A percentile compares a stretch with the other conserved stretches of the same genome.
phyloP scores from a whole-genome alignment of 1,140 invertebrate genomes.

The Pseudobourletiella spinata region DNA sequence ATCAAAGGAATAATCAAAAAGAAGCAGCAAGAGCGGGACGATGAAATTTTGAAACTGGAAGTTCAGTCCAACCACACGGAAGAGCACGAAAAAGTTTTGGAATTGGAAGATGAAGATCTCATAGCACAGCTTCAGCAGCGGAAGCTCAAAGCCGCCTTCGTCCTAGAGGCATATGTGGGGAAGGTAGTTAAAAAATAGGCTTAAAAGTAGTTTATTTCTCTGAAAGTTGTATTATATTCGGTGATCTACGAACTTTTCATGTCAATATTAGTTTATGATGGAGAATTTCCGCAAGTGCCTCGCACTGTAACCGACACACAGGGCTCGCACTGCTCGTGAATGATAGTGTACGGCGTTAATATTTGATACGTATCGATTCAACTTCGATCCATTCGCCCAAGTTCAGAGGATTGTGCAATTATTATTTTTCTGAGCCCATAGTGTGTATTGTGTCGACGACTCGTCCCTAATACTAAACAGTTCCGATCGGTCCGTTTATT shows the following conservation, averaged over 20 bases:
- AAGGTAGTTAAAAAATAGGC: slow-evolving; percentile 13
- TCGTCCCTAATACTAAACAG: no score
- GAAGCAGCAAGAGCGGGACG: slow-evolving; percentile 25
- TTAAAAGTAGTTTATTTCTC: not conserved
- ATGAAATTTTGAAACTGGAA: slow-evolving; percentile 21
- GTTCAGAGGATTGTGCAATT: no score
- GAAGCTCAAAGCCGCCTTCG: slow-evolving; percentile 24
- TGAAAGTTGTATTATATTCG: not conserved
- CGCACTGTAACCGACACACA: not conserved
- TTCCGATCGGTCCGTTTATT: no score
- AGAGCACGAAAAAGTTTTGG: slow-evolving; percentile 26
- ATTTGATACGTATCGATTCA: not conserved
- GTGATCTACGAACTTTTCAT: not conserved
- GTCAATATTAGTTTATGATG: not conserved
- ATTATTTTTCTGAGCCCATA: no score
- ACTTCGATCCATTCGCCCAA: no score
- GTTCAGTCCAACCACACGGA: slow-evolving; percentile 16
- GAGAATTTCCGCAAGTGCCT: not conserved
- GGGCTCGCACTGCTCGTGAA: not conserved
- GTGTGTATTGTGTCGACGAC: no score
- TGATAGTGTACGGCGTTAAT: not conserved
- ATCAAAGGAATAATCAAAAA: slow-evolving; percentile 11
- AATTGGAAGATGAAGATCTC: slow-evolving; percentile 19
- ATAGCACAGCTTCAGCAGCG: slow-evolving; percentile 26
- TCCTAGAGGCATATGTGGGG: slow-evolving; percentile 31